Conservation (phyloP, 2,113 vertebrate genomes). For the Salvator merianae region DNA sequence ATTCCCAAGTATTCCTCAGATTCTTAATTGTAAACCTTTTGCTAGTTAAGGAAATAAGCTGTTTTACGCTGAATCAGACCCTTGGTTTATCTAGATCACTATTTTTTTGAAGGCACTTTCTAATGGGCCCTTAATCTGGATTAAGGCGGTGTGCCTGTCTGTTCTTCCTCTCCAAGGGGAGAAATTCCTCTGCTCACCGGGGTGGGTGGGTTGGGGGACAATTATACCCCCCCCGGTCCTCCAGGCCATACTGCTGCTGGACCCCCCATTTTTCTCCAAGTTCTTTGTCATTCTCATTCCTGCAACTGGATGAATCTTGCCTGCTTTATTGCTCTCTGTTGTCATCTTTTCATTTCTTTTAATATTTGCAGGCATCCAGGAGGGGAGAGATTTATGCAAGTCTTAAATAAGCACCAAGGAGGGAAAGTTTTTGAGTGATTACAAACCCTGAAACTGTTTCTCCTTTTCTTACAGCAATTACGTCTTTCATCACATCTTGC, state of each 20-base stretch:
- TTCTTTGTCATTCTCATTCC: conserved; percentile 18
- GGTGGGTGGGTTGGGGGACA: too few relatives aligned
- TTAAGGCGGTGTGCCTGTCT: too few relatives aligned
- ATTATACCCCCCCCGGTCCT: background rate
- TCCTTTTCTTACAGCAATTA: background rate
- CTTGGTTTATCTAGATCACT: too few relatives aligned
- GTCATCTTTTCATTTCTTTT: background rate
- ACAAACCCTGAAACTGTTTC: background rate
- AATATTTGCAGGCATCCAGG: background rate
- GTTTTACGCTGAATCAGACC: too few relatives aligned
- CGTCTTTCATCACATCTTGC: background rate
- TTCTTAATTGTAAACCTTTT: background rate
- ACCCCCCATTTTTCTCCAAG: conserved; percentile 34
- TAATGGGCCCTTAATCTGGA: too few relatives aligned
- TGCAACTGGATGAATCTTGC: conserved; percentile 36
- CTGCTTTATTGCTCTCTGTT: background rate
- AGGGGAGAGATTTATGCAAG: background rate
- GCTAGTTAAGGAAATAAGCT: too few relatives aligned
- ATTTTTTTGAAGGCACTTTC: too few relatives aligned
- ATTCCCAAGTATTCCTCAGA: background rate
- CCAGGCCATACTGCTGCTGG: background rate
- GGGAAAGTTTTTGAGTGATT: background rate
- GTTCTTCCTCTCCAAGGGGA: background rate
- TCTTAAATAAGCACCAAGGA: background rate
- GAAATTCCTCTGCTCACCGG: background rate